Conservation (phyloP, 2,113 vertebrate genomes). For the Talpa occidentalis region DNA sequence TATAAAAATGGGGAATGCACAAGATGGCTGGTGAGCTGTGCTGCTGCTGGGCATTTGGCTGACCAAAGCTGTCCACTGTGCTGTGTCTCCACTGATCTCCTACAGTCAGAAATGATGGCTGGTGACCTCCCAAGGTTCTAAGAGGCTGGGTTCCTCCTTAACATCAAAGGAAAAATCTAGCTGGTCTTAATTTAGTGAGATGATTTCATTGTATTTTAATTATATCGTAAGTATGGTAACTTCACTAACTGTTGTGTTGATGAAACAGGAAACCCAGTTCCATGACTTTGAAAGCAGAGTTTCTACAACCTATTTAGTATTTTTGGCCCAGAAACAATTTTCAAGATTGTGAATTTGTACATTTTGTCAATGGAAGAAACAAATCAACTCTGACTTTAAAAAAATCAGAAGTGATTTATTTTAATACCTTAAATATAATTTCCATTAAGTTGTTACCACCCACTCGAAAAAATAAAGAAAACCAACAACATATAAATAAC, state of each 20-base stretch:
- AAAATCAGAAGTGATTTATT: constrained; percentile 13
- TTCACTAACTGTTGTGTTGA: not conserved
- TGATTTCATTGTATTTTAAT: not conserved
- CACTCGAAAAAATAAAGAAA: not conserved
- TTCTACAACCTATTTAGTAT: not conserved
- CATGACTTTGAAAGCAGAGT: not conserved
- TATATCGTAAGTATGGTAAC: not conserved
- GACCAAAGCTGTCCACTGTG: not conserved
- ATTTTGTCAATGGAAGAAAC: not conserved
- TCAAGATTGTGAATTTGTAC: not conserved
- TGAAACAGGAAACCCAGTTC: not conserved
- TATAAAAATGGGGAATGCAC: not conserved
- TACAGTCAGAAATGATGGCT: not conserved
- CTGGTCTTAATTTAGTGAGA: not conserved
- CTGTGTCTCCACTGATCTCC: not conserved
- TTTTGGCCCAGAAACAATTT: not conserved
- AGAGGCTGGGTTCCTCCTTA: not conserved
- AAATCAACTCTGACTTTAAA: constrained; percentile 20
- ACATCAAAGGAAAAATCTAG: not conserved
- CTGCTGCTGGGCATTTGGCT: not conserved
- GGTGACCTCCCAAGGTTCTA: too few species aligned
- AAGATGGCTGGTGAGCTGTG: not conserved
- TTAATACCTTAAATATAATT: constrained; percentile 16
- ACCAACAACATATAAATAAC: constrained; percentile 30
- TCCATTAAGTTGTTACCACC: constrained; percentile 21